Base-by-base conservation (phyloP, 2,888 invertebrate species). In the Neoascia interrupta region DNA sequence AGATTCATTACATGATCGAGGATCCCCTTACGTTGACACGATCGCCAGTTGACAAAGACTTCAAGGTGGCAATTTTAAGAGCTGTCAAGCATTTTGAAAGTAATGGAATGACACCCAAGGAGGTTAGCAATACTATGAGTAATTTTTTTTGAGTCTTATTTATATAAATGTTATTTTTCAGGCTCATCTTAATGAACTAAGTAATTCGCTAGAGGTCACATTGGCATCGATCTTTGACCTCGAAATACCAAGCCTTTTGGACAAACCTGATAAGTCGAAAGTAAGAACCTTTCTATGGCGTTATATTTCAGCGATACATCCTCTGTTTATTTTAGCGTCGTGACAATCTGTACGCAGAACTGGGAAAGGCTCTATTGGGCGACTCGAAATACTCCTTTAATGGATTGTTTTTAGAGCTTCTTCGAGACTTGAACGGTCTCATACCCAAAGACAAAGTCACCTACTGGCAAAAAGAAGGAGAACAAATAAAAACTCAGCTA, bases 321-420 rank as follows among this genome's bases (percentile, higher is more conserved):
- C 8, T 21, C 37, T 1, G 45, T 23, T 31, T 8, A 6, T 51
- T 70, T 21, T 11, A 73, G 73, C 28, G 43, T 0, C 49, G 66
- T 16, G 73, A 79, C n/a, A 73, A 54, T 26, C 26, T 79, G 0
- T 73, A 31, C 15, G 6, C 37, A n/a, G 85, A 87, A 69, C 60
- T 86, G 0, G 54, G 84, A 0, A 84, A 84, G 61, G 82, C 83
- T 34, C 15, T 85, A 10, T 80, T 85, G 6, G 86, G 87, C 0
- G 84, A 84, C 41, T 87, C 87, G 0, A 75, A 84, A 11, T 85
- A 85, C 60, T 86, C 86, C 26, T 84, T 84, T 37, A 87, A 87
- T 56, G 85, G 86, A 0, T 47, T 86, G 4, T 76, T 85, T 10
- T 21, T 87, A 34, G 86, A 87, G 43, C 39, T 85, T 0, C 81